Conservation (phyloP, 2,113 vertebrate genomes). For the Chamaea fasciata region DNA sequence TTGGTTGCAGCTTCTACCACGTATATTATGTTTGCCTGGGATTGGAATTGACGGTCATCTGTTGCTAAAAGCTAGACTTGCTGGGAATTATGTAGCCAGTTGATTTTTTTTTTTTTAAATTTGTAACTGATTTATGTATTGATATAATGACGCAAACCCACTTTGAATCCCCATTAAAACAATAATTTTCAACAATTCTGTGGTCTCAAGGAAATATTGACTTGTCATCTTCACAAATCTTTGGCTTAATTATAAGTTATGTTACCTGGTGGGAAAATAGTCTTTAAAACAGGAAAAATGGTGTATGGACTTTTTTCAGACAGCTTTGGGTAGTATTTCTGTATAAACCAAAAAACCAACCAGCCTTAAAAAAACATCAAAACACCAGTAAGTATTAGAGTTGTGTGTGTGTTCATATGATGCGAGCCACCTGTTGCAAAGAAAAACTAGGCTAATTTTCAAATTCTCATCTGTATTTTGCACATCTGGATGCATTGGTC, state of each 20-base stretch:
- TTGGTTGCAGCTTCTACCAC: slow-evolving; percentile 45
- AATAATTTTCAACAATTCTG: slow-evolving; percentile 36
- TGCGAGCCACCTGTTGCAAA: not conserved
- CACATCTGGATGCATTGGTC: not conserved
- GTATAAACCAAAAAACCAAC: not conserved
- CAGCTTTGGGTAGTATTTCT: not conserved
- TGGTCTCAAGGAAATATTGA: not conserved
- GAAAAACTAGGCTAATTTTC: not conserved
- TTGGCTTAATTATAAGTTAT: slow-evolving; percentile 8
- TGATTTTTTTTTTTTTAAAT: not conserved
- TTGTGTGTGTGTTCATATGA: not conserved
- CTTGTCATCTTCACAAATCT: not conserved
- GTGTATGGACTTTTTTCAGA: not conserved
- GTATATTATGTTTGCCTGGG: slow-evolving; percentile 15
- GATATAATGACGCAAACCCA: not conserved
- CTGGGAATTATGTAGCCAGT: not conserved
- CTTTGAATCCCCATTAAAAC: slow-evolving; percentile 10
- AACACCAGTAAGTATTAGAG: not conserved
- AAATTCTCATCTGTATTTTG: not conserved
- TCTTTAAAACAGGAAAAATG: not conserved
- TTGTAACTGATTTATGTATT: slow-evolving; percentile 40
- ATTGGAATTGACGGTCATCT: not conserved
- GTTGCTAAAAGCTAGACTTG: not conserved
- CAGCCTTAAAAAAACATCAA: not conserved
- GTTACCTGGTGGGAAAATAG: slow-evolving; percentile 25